Evolutionary conservation across 2,113 vertebrate genomes (phyloP), one percentile per base, ranked within the genome.

Genomic region (Ammodytes dubius): DNA sequence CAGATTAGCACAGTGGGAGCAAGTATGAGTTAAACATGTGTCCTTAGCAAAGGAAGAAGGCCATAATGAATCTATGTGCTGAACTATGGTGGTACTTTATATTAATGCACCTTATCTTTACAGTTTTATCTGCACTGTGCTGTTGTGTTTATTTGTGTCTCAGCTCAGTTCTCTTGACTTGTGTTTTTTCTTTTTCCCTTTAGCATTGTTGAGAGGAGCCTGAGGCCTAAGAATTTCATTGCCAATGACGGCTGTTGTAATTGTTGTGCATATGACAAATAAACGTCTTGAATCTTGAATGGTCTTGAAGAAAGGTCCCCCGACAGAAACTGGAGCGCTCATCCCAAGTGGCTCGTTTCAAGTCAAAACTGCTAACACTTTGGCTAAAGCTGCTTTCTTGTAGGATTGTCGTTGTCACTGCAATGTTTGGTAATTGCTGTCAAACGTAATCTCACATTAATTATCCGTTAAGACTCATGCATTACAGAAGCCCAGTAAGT

Each of bases 401-500:
- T 63, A 15, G 1, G n/a, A 52, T 59, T 71, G 70, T 42, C n/a
- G 61, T 58, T 17, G 35, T 81, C 35, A 12, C 37, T 68, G 27
- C 56, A 42, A 45, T 49, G 71, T 54, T 54, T 19, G n/a, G 7
- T 64, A n/a, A n/a, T 81, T 40, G 15, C 46, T 64, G 53, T 49
- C 37, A 46, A 9, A 67, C 14, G 59, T 0, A 6, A 43, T 27
- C 10, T 75, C 5, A 49, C 43, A 8, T 43, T 37, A 2, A 53
- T 65, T 43, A 40, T 8, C 6, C 6, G 13, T 52, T 53, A 0
- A 19, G 40, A 60, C n/a, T 5, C n/a, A 4, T 12, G 3, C 27
- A 14, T 12, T 46, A 15, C 19, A 15, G 53, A 40, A 3, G n/a
- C 42, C 43, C 12, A 66, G 13, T 3, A 65, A 74, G 65, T 35